A percentile compares a stretch with the other conserved stretches of the same genome.
Evolutionary conservation across 2,888 invertebrate species (phyloP).

Genomic region (Chaetoderma sp.): DNA sequence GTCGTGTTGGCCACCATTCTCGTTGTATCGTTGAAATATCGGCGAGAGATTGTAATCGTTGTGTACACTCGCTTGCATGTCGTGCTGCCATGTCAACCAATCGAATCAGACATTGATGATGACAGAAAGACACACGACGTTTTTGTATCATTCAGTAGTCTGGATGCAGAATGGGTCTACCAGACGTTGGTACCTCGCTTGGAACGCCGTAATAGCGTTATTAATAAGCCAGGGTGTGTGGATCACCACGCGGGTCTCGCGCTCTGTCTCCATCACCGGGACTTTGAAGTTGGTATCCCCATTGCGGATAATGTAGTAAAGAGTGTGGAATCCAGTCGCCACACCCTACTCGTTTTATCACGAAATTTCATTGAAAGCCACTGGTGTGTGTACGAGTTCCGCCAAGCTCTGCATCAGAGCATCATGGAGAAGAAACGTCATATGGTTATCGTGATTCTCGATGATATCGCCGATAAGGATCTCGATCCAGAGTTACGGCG

Average conservation of each 20-base stretch:
- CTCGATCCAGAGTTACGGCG: constrained; percentile 87
- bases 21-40: constrained; percentile 36
- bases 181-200: constrained; percentile 85
- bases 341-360: constrained; percentile 88
- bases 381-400: constrained; percentile 91
- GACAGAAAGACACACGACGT: constrained; percentile 78
- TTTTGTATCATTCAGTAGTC: constrained; percentile 89
- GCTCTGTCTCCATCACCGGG: constrained; percentile 48
- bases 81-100: constrained; percentile 35
- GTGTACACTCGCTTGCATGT: constrained; percentile 41
- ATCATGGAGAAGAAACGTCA: constrained; percentile 82
- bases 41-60: constrained; percentile 46
- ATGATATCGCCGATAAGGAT: constrained; percentile 85
- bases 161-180: constrained; percentile 88
- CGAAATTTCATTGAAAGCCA: constrained; percentile 91
- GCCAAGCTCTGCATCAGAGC: constrained; percentile 84
- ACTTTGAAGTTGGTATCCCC: constrained; percentile 57
- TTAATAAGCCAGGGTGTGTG: constrained; percentile 83
- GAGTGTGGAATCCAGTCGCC: constrained; percentile 85
- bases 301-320: constrained; percentile 89
- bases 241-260: constrained; percentile 73
- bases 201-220: constrained; percentile 81
- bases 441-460: constrained; percentile 85
- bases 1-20: constrained; percentile 31
- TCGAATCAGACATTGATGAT: constrained; percentile 7